Conservation (phyloP, 2,797 vertebrate species). For the Sylvia borin region DNA sequence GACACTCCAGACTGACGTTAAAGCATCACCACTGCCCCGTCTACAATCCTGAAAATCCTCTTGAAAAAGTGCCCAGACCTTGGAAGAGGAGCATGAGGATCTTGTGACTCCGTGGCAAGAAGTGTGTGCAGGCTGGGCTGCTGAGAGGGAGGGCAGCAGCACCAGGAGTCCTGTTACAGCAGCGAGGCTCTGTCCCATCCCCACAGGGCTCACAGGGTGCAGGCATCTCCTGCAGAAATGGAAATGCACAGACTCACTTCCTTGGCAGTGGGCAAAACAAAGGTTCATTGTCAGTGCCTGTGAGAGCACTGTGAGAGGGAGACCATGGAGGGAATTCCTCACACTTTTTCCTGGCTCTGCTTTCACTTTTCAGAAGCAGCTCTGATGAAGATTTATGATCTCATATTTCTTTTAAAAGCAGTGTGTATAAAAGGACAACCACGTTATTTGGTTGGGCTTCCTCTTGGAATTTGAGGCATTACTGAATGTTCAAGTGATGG, state of each 20-base stretch:
- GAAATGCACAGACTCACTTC: background rate
- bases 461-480: background rate
- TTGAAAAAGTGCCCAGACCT: background rate
- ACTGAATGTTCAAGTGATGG: background rate
- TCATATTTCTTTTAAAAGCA: background rate
- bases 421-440: background rate
- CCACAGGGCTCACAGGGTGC: background rate
- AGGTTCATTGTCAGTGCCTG: background rate
- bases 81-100: background rate
- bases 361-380: background rate
- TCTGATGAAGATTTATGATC: background rate
- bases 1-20: background rate
- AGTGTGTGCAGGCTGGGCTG: background rate
- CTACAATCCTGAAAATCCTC: background rate
- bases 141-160: accelerated
- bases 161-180: background rate
- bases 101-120: background rate
- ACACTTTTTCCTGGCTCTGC: background rate
- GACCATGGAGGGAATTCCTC: background rate
- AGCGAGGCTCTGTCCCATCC: accelerated
- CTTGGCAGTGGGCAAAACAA: background rate
- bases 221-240: background rate
- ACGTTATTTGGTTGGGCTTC: background rate
- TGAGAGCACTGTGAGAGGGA: background rate
- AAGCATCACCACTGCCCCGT: background rate